Evolutionary conservation across 2,888 invertebrate genomes (phyloP), one percentile per base, ranked within the genome.

Genomic region (Sylvicola fuscatus): DNA sequence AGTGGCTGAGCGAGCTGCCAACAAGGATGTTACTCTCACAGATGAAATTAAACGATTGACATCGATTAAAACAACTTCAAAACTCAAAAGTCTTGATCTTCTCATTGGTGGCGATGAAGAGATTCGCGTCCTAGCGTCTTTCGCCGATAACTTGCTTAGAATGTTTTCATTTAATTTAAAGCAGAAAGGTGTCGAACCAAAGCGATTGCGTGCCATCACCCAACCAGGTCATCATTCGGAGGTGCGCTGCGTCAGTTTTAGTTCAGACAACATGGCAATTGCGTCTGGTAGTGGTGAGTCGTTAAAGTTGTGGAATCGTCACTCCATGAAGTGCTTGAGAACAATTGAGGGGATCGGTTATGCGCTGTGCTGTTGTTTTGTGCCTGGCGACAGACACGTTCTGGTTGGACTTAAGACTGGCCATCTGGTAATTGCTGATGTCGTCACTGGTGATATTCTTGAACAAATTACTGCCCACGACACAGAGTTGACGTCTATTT

Each of bases 221-320:
- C 64, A 65, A 40, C 73, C 78, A 11, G 95, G 95, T 0, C 97
- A 97, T 60, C 77, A 86, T 38, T 80, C 80, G 32, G 89, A 95
- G 50, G 80, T 93, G 5, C 67, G 89, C 34, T 73, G 82, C 14
- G 64, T 97, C 14, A 70, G 78, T 37, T 89, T 97, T 52, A 90
- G 89, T 52, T 83, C 84, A 2, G 93, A 95, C 56, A 86, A 82
- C 50, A 64, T 86, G 39, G 84, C 84, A 2, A 66, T 95, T 39
- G 68, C 82, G 2, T 83, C 93, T 0, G 90, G 80, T 0, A 79
- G 90, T 42, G 79, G 72, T 0, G 89, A 93, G 45, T 72, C 80
- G 6, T 64, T 93, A 27, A 95, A 97, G 64, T 62, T 97, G 35
- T 98, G 97, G 95, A 92, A 89, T 56, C 74, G 66, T 42, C 54